These are phyloP conservation scores for Crotalus viridis DNA, from an alignment of 2,113 vertebrate genomes.

Conservation along the genomic window DNA sequence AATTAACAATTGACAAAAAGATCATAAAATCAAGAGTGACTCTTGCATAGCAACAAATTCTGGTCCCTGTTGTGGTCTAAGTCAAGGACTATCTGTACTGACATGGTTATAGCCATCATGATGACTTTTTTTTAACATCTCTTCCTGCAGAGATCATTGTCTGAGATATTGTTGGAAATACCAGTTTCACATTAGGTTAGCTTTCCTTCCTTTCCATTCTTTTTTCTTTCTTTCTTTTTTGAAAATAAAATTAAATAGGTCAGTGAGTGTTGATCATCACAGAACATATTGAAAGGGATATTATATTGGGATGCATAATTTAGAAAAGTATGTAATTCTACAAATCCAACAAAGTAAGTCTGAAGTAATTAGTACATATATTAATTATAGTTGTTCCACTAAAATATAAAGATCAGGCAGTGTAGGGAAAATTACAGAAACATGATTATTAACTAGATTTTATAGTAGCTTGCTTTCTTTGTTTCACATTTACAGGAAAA, in stretches of 20 bases:
- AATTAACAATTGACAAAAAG: not conserved
- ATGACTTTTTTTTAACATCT: not conserved
- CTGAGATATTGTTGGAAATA: not conserved
- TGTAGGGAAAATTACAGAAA: conserved; percentile 27
- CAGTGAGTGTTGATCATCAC: not conserved
- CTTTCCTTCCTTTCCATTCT: not conserved
- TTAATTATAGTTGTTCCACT: conserved; percentile 20
- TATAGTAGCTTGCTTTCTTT: conserved; percentile 27
- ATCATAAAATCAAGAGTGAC: not conserved
- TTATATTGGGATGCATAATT: not conserved
- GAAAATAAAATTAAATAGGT: not conserved
- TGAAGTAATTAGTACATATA: not conserved
- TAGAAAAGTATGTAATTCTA: conserved; percentile 30
- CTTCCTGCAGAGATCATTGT: not conserved
- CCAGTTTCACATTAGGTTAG: not conserved
- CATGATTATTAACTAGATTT: conserved; percentile 32
- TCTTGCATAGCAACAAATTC: not conserved
- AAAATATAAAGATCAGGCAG: conserved; percentile 40
- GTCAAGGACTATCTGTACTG: not conserved
- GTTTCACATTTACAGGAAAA: conserved; percentile 14
- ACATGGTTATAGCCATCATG: not conserved
- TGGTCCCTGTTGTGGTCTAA: not conserved
- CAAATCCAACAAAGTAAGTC: conserved; percentile 20
- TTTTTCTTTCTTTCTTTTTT: not conserved
- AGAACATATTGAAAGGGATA: not conserved